Conservation (phyloP, 2,888 invertebrate species). For the Perdita meconis region DNA sequence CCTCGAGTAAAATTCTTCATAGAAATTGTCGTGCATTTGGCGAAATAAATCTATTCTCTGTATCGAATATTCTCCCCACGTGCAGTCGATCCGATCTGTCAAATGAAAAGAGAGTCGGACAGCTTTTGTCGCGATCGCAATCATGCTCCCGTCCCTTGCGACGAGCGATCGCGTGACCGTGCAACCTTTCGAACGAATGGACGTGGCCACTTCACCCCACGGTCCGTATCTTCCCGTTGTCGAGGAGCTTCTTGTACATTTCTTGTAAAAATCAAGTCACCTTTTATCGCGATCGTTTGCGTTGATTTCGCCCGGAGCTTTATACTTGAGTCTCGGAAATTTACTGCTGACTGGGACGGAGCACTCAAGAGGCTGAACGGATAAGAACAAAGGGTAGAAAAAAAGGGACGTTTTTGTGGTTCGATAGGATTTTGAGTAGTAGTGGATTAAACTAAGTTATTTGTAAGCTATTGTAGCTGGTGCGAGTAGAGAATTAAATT, state of each 20-base stretch:
- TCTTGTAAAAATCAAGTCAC: conserved; percentile 48
- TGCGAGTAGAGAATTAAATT: background rate
- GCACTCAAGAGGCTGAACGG: background rate
- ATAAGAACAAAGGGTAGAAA: background rate
- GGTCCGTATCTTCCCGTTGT: conserved; percentile 14
- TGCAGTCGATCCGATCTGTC: conserved; percentile 36
- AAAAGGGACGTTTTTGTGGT: background rate
- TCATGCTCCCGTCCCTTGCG: conserved; percentile 25
- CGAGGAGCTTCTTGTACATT: conserved; percentile 22
- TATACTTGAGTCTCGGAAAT: conserved; percentile 23
- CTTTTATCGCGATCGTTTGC: conserved; percentile 46
- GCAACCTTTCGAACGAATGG: conserved; percentile 44
- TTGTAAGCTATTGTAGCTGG: background rate
- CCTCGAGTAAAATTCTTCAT: background rate
- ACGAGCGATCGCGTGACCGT: conserved; percentile 44
- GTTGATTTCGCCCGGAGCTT: conserved; percentile 36
- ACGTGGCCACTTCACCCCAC: conserved; percentile 21
- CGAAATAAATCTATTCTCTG: conserved; percentile 6
- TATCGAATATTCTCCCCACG: background rate
- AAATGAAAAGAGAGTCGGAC: conserved; percentile 37
- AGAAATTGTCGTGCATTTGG: background rate
- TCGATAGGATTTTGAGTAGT: background rate
- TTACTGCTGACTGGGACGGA: conserved; percentile 32
- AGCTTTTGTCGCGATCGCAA: conserved; percentile 46
- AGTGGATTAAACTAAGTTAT: conserved; percentile 4